Percentiles rank a stretch among this genome's conserved stretches.
phyloP scores from a whole-genome alignment of 2,888 invertebrate species.

The Caenorhabditis japonica region DNA sequence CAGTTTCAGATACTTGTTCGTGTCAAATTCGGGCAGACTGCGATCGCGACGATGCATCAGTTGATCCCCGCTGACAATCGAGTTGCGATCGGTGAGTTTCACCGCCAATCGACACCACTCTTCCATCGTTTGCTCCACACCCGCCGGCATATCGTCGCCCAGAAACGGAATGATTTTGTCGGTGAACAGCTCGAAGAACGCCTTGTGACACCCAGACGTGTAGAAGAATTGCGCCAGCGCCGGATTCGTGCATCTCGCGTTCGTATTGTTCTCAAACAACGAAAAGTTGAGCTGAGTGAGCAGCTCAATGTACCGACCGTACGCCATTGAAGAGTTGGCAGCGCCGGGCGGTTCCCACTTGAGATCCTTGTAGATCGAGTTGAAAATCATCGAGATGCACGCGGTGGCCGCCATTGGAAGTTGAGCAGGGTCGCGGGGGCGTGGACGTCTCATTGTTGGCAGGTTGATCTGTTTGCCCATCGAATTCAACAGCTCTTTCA shows the following conservation, averaged over 20 bases:
- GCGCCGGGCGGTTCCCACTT: slow-evolving; percentile 39
- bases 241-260: slow-evolving; percentile 23
- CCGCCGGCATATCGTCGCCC: slow-evolving; percentile 46
- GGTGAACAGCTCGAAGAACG: slow-evolving; percentile 65
- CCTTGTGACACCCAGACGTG: slow-evolving; percentile 68
- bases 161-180: slow-evolving; percentile 60
- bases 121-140: slow-evolving; percentile 40
- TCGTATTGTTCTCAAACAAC: slow-evolving; percentile 58
- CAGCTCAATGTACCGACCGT: slow-evolving; percentile 46
- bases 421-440: slow-evolving; percentile 13
- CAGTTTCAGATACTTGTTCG: slow-evolving; percentile 47
- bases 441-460: slow-evolving; percentile 10
- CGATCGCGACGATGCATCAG: slow-evolving; percentile 1
- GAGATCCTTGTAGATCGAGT: slow-evolving; percentile 55
- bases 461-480: slow-evolving; percentile 38
- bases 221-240: slow-evolving; percentile 63
- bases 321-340: slow-evolving; percentile 46
- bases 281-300: slow-evolving; percentile 52
- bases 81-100: slow-evolving; percentile 36
- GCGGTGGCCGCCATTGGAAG: slow-evolving; percentile 18
- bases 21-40: slow-evolving; percentile 27
- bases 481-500: slow-evolving; percentile 53
- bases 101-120: slow-evolving; percentile 61
- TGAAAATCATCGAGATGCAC: slow-evolving; percentile 55
- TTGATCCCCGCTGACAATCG: slow-evolving; percentile 6